Conservation (phyloP, 2,888 invertebrate genomes). For the Electrophaes corylata region DNA sequence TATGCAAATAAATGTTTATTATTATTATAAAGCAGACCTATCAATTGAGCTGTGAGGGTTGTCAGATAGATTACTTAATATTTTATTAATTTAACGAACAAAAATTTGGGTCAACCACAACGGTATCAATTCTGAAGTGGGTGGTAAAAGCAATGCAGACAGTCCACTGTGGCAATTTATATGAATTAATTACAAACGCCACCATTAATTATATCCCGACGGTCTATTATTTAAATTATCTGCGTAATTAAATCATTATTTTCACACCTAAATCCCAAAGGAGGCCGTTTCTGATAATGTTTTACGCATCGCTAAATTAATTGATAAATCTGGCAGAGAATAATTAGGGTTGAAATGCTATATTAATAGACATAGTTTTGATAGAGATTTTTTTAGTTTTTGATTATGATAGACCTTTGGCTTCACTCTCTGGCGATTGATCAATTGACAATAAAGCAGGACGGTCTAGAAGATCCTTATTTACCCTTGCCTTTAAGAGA, state of each 20-base stretch:
- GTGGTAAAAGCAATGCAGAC: slow-evolving; percentile 20
- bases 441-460: too few relatives aligned
- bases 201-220: slow-evolving; percentile 33
- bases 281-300: slow-evolving; percentile 10
- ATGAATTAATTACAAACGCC: slow-evolving; percentile 38
- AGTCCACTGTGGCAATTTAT: slow-evolving; percentile 33
- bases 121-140: neutral
- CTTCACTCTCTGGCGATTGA: too few relatives aligned
- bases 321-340: slow-evolving; percentile 17
- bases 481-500: too few relatives aligned
- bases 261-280: slow-evolving; percentile 22
- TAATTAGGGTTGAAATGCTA: neutral
- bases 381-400: too few relatives aligned
- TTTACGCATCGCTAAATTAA: slow-evolving; percentile 15
- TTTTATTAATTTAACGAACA: too few relatives aligned
- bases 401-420: too few relatives aligned
- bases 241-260: slow-evolving; percentile 31
- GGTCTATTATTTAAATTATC: slow-evolving; percentile 38
- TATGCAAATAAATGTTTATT: too few relatives aligned
- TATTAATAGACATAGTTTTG: neutral
- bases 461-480: too few relatives aligned
- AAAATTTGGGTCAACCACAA: too few relatives aligned
- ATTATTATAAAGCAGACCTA: too few relatives aligned
- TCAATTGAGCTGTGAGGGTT: too few relatives aligned
- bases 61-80: too few relatives aligned